Evolutionary conservation across 2,888 invertebrate genomes (phyloP).

Genomic region (Ctena decussata): DNA sequence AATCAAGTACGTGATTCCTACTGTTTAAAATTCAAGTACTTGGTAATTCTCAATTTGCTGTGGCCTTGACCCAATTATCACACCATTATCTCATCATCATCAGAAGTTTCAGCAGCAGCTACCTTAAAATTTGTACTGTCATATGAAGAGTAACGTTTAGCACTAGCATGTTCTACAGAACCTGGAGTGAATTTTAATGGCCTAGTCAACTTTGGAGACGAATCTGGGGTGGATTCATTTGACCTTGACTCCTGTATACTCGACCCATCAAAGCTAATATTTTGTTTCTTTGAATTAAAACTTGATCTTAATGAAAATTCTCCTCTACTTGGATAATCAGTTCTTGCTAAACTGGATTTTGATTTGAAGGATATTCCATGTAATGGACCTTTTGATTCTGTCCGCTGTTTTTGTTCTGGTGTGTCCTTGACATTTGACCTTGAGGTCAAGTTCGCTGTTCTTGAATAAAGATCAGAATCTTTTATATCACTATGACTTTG

Average conservation of each 20-base stretch:
- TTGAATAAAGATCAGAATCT: neutral
- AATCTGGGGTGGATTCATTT: neutral
- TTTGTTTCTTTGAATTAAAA: slow-evolving; percentile 1
- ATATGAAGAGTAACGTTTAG: neutral
- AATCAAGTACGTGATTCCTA: too few species aligned
- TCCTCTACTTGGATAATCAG: neutral
- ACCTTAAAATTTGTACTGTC: slow-evolving; percentile 3
- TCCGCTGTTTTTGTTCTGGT: slow-evolving; percentile 3
- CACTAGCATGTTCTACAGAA: neutral
- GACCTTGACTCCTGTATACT: neutral
- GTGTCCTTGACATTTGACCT: neutral
- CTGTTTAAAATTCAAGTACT: too few species aligned
- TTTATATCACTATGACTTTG: neutral
- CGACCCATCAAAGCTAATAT: neutral
- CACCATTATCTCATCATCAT: slow-evolving; percentile 1
- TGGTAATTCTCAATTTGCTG: neutral
- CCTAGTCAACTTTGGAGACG: neutral
- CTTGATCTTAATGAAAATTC: neutral
- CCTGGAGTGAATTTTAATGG: neutral
- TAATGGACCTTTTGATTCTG: slow-evolving; percentile 1
- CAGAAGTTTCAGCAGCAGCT: neutral
- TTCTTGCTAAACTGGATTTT: neutral
- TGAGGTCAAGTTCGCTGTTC: neutral
- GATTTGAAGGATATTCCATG: slow-evolving; percentile 1
- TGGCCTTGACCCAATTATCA: neutral